Conservation (phyloP, 1,140 invertebrate species). For the Leptonema lineaticorne region DNA sequence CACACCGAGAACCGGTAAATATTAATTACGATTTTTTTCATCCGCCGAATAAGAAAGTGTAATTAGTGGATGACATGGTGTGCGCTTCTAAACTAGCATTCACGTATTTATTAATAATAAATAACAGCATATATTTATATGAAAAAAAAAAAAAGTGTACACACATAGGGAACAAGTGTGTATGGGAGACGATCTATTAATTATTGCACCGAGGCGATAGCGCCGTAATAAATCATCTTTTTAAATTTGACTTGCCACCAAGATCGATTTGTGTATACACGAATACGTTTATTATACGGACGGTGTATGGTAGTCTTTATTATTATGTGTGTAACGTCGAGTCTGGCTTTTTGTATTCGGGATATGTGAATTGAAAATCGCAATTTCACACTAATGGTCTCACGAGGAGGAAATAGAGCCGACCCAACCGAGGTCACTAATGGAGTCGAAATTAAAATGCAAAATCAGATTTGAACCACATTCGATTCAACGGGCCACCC, state of each 20-base stretch:
- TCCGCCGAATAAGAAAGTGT: constrained; percentile 5
- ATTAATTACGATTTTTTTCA: constrained; percentile 24
- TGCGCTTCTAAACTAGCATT: neutral
- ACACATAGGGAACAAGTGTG: neutral
- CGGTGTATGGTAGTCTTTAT: too few relatives aligned
- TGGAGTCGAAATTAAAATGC: neutral
- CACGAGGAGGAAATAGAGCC: neutral
- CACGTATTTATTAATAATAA: too few relatives aligned
- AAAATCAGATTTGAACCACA: neutral
- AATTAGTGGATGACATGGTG: constrained; percentile 24
- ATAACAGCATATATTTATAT: too few relatives aligned
- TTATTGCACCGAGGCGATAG: constrained; percentile 19
- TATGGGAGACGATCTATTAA: constrained; percentile 18
- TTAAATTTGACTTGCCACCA: constrained; percentile 10
- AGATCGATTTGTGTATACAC: constrained; percentile 23
- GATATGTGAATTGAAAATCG: neutral
- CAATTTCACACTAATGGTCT: neutral
- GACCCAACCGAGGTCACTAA: neutral
- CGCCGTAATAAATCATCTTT: constrained; percentile 19
- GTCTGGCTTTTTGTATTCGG: neutral
- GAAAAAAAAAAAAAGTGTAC: neutral
- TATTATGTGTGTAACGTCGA: too few relatives aligned
- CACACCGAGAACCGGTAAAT: constrained; percentile 8
- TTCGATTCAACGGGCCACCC: neutral
- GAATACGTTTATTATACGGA: too few relatives aligned